Conservation (phyloP, 1,140 invertebrate species). For the Cephus cinctus region DNA sequence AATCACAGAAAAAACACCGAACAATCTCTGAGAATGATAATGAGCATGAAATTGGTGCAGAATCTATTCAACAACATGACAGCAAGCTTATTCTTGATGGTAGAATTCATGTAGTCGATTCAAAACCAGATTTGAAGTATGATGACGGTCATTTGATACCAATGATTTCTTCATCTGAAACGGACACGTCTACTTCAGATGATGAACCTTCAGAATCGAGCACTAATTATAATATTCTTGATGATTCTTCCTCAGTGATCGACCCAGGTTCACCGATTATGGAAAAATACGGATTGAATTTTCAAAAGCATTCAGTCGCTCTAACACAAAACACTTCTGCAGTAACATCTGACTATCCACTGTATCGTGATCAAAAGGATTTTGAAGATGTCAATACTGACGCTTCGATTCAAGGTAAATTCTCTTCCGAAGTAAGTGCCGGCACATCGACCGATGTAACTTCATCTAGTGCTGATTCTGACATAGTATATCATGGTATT, state of each 20-base stretch:
- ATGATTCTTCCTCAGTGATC: constrained; percentile 17
- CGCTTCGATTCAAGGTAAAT: not conserved
- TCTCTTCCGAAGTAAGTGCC: not conserved
- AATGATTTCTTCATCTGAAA: constrained; percentile 45
- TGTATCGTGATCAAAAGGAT: not conserved
- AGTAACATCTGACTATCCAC: no score
- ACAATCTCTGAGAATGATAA: not conserved
- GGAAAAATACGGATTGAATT: no score
- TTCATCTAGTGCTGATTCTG: constrained; percentile 5
- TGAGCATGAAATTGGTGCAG: no score
- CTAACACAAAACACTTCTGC: no score
- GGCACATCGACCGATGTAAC: constrained; percentile 4
- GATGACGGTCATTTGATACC: constrained; percentile 24
- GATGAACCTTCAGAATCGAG: constrained; percentile 43
- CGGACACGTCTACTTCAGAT: constrained; percentile 39
- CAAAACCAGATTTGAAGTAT: not conserved
- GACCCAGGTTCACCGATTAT: not conserved
- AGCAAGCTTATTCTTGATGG: not conserved
- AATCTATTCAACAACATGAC: not conserved
- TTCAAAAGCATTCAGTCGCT: no score
- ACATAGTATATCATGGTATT: not conserved
- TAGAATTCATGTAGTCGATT: not conserved
- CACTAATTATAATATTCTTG: constrained; percentile 31
- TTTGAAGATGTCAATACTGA: not conserved
- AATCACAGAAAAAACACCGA: not conserved